Percentiles rank a stretch among this genome's conserved stretches.
phyloP scores from a whole-genome alignment of 2,113 vertebrate species.

The Scytalopus superciliaris region DNA sequence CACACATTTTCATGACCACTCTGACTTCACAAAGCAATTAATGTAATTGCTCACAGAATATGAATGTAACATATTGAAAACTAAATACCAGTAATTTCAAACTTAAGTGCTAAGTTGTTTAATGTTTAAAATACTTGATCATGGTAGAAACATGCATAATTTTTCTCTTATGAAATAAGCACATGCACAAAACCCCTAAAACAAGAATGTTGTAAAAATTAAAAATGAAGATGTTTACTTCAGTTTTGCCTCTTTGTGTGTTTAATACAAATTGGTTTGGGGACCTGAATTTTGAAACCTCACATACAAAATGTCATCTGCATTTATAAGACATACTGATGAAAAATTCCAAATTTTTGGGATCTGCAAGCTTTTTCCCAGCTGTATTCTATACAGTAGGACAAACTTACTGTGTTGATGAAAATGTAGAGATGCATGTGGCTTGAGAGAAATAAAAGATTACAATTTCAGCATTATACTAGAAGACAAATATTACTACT shows the following conservation, averaged over 20 bases:
- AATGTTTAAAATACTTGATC: background rate
- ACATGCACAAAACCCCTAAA: background rate
- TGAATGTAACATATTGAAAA: background rate
- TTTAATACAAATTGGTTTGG: background rate
- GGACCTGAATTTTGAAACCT: background rate
- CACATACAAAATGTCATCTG: background rate
- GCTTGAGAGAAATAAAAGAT: background rate
- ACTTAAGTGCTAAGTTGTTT: background rate
- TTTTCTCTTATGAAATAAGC: background rate
- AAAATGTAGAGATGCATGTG: accelerated
- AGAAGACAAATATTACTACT: background rate
- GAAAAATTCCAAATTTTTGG: background rate
- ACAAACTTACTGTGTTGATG: background rate
- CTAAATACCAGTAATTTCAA: background rate
- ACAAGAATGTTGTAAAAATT: background rate
- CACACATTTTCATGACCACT: background rate
- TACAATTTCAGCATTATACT: background rate
- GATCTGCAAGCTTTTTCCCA: background rate
- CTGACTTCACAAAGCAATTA: background rate
- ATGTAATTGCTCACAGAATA: background rate
- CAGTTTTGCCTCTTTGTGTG: background rate
- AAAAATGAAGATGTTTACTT: background rate
- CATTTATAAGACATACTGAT: background rate
- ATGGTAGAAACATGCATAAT: background rate
- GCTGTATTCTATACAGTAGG: background rate